Evolutionary conservation across 2,888 invertebrate species (phyloP), one percentile per base, ranked within the genome.

Genomic region (Drosophila longiperda): DNA sequence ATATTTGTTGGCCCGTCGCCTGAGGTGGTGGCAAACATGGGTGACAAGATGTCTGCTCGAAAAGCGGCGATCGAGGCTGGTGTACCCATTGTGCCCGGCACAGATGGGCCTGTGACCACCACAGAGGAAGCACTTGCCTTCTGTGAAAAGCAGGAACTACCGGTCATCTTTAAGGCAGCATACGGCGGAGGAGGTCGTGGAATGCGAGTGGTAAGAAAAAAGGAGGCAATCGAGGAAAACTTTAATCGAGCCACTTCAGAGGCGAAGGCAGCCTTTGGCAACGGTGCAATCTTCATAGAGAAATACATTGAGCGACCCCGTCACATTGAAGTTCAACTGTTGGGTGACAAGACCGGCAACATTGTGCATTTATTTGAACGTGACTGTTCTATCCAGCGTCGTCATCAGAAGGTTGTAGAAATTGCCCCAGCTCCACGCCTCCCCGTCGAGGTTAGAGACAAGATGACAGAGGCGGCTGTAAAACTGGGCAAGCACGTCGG

Each of bases 401-500:
- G 99, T 33, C 99, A 99, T 93, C 99, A 99, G 93, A 99, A 99
- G 93, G 97, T 99, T 0, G 99, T 99, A 0, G 99, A 99, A 94
- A 98, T 99, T 75, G 99, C 99, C 0, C 99, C 99, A 0, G 99
- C 99, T 0, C 99, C 99, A 0, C 95, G 96, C 70, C 94, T 99
- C 2, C 96, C 97, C 73, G 93, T 94, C 0, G 96, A 95, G 90
- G 95, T 96, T 20, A 95, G 99, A 38, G 94, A 98, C 65, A 95
- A 95, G 88, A 99, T 99, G 97, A 96, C 97, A 0, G 96, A 96
- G 53, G 97, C 98, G 89, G 99, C 99, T 0, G 96, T 99, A 0
- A 96, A 96, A 87, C 93, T 99, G 64, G 98, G 98, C 0, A 95
- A 94, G 79, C 96, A 97, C 92, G 99, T 99, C 2, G 98, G 98